Base-by-base conservation (phyloP, 2,888 invertebrate genomes). In the Yponomeuta sedellus region DNA sequence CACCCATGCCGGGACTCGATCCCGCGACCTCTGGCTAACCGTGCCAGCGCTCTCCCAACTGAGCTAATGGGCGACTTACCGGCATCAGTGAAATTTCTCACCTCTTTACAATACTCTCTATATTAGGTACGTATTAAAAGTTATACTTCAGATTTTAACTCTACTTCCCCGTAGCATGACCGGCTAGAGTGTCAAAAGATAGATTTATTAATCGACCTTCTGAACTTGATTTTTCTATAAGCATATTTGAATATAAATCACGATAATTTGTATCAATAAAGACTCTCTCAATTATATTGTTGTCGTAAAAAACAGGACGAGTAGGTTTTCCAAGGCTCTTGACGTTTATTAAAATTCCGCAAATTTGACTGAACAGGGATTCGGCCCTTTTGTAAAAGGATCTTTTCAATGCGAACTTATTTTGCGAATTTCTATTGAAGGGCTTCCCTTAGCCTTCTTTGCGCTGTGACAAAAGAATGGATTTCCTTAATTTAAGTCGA, bases 391-490 rank as follows among this genome's bases (percentile, higher is more conserved):
- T 52, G 16, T 52, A 52, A 16, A 52, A 16, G 44, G 16, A 52
- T 52, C 44, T 16, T 52, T 52, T 52, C 16, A 52, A 52, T 52
- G 44, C 44, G 44, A 16, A 52, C 44, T 52, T 52, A 52, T 52
- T 52, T 52, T 52, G 44, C 44, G 44, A 52, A 52, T 52, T 52
- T 52, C 44, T 52, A 52, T 52, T 52, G 44, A 52, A 52, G 44
- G 44, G 16, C 44, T 16, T 44, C 44, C 12, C 12, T 52, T 16
- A 4, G 44, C 44, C 44, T 12, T 52, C 44, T 52, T 34, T 34
- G 34, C 34, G 34, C 34, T 34, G 34, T 52, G 44, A 52, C 44
- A 52, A 52, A 52, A 52, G 44, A 52, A 52, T 52, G 44, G 12
- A 52, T 52, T 52, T 52, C 44, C 44, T 52, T 52, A 16, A 52